Percentiles rank a stretch among this genome's conserved stretches.
Conservation (phyloP, 2,888 invertebrate genomes). For the Podotricha telesiphe region DNA sequence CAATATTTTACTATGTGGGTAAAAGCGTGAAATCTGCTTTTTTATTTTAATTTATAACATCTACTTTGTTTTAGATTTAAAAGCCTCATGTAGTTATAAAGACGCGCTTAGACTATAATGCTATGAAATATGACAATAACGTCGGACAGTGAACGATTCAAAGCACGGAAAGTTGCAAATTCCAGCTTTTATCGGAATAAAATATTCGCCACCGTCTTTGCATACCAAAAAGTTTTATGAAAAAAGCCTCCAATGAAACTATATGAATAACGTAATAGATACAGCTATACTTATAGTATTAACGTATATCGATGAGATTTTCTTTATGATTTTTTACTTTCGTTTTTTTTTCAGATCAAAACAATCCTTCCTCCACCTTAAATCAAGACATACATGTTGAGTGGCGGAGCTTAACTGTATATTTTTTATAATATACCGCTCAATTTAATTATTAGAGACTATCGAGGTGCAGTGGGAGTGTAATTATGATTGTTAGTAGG, state of each 20-base stretch:
- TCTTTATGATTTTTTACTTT: not conserved
- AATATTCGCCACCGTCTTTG: conserved; percentile 17
- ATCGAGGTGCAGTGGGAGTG: no score
- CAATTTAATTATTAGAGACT: no score
- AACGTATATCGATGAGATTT: not conserved
- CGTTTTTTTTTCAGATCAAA: no score
- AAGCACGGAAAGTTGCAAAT: conserved; percentile 30
- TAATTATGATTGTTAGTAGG: no score
- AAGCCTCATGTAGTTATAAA: not conserved
- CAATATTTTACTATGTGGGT: no score
- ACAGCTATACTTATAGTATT: not conserved
- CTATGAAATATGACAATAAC: conserved; percentile 24
- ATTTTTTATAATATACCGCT: no score
- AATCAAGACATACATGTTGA: no score
- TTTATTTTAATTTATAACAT: not conserved
- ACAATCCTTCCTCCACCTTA: no score
- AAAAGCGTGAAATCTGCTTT: no score
- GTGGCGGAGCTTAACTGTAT: no score
- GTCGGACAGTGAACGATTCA: conserved; percentile 14
- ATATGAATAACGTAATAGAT: conserved; percentile 18
- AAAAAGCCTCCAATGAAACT: conserved; percentile 8
- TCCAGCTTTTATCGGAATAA: conserved; percentile 35
- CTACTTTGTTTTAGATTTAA: not conserved
- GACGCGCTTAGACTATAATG: not conserved
- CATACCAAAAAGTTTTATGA: conserved; percentile 25